A percentile compares a stretch with the other conserved stretches of the same genome.
phyloP scores from a whole-genome alignment of 53 echinoderm and acorn worm genomes.

The Temnopleurus reevesii region DNA sequence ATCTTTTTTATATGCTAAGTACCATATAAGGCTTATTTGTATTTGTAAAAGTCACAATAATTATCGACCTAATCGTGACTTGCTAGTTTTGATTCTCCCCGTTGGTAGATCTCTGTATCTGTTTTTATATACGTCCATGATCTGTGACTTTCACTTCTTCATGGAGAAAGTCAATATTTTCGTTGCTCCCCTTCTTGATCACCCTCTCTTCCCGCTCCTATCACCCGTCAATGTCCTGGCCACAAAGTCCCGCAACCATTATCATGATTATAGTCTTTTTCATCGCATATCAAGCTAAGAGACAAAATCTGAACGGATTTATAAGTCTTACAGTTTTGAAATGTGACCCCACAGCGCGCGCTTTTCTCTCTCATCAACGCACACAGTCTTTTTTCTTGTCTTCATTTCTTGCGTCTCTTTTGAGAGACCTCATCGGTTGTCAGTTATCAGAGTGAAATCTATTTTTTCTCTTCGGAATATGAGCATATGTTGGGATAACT shows the following conservation, averaged over 20 bases:
- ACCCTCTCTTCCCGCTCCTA: neutral
- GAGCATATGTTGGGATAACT: slow-evolving; percentile 10
- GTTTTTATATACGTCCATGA: slow-evolving; percentile 13
- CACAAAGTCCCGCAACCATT: neutral
- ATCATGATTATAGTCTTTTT: slow-evolving; percentile 35
- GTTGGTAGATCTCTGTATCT: neutral
- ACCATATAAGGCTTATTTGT: slow-evolving; percentile 18
- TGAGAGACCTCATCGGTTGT: neutral
- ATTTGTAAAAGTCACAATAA: neutral
- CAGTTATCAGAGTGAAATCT: neutral
- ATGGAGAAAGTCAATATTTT: slow-evolving; percentile 1
- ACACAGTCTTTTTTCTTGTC: neutral
- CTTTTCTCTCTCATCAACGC: neutral
- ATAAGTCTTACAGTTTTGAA: slow-evolving; percentile 38
- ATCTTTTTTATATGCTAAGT: no score
- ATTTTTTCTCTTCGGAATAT: neutral
- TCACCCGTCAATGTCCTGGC: slow-evolving; percentile 10
- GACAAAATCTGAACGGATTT: slow-evolving; percentile 46
- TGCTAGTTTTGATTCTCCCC: slow-evolving; percentile 5
- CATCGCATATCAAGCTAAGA: neutral
- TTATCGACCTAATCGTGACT: neutral
- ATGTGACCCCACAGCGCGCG: slow-evolving; percentile 53
- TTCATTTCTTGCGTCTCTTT: neutral
- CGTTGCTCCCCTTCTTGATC: neutral
- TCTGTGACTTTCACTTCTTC: slow-evolving; percentile 2